phyloP scores from a whole-genome alignment of 2,113 vertebrate genomes.

The Orycteropus afer region DNA sequence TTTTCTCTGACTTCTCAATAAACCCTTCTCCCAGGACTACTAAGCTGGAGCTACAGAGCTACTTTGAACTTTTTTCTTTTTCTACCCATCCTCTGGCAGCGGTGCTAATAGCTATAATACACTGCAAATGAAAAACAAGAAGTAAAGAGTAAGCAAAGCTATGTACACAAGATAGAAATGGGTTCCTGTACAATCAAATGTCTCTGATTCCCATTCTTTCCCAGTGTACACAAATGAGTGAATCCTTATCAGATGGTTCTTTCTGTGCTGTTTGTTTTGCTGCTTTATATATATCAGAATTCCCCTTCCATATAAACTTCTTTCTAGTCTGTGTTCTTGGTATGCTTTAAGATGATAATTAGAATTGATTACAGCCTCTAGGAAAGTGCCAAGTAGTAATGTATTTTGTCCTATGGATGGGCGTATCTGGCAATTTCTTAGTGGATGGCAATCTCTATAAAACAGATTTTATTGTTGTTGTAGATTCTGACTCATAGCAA shows the following conservation, averaged over 20 bases:
- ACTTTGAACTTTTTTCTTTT: neutral
- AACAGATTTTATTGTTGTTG: neutral
- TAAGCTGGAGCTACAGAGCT: neutral
- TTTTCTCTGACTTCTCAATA: neutral
- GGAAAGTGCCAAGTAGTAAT: constrained; percentile 11
- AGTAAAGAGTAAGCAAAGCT: neutral
- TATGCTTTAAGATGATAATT: constrained; percentile 27
- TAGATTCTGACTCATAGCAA: too few species aligned
- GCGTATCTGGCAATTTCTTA: constrained; percentile 14
- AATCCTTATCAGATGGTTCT: neutral
- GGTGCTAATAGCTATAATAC: constrained; percentile 5
- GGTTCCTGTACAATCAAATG: neutral
- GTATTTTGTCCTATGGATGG: neutral
- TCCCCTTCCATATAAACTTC: neutral
- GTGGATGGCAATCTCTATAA: neutral
- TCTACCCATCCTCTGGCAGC: neutral
- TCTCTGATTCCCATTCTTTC: constrained; percentile 18
- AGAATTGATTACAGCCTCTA: neutral
- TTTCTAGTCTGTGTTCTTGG: neutral
- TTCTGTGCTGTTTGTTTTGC: neutral
- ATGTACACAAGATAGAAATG: neutral
- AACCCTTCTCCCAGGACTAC: neutral
- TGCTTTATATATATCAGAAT: neutral
- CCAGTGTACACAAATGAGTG: neutral
- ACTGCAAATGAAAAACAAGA: neutral